Conservation (phyloP, 2,888 invertebrate genomes). For the Netelia inedita region DNA sequence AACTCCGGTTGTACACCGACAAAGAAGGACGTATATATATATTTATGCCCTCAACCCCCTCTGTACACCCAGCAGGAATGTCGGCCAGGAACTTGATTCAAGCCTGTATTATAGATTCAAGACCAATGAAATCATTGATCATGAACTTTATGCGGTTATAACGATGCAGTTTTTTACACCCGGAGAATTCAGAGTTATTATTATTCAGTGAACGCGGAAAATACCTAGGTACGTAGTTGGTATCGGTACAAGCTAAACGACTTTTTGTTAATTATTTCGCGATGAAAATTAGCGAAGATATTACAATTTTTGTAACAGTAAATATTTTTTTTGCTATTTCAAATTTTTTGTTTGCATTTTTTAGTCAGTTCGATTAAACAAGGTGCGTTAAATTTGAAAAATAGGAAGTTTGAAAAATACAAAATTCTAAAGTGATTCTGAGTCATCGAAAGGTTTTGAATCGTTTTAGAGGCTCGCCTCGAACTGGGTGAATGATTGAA, state of each 20-base stretch:
- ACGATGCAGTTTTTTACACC: not conserved
- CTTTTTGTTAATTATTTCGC: no score
- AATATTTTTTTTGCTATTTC: no score
- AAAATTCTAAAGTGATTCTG: no score
- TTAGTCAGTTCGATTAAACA: no score
- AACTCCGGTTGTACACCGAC: conserved; percentile 50
- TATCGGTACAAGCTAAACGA: no score
- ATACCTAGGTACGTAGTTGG: no score
- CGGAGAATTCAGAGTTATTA: no score
- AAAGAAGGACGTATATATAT: conserved; percentile 46
- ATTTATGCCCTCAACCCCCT: conserved; percentile 21
- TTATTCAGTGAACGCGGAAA: no score
- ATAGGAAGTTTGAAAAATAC: conserved; percentile 2
- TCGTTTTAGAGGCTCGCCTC: conserved; percentile 24
- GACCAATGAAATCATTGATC: conserved; percentile 57
- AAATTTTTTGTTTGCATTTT: no score
- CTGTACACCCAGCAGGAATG: not conserved
- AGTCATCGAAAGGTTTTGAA: conserved; percentile 35
- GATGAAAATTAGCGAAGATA: no score
- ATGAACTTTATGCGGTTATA: conserved; percentile 28
- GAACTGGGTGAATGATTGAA: conserved; percentile 54
- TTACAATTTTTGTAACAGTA: no score
- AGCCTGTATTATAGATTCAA: conserved; percentile 24
- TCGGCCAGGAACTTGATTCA: conserved; percentile 12
- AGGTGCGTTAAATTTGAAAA: no score